Conservation (phyloP, 2,888 invertebrate species). For the Cosmia pyralina region DNA sequence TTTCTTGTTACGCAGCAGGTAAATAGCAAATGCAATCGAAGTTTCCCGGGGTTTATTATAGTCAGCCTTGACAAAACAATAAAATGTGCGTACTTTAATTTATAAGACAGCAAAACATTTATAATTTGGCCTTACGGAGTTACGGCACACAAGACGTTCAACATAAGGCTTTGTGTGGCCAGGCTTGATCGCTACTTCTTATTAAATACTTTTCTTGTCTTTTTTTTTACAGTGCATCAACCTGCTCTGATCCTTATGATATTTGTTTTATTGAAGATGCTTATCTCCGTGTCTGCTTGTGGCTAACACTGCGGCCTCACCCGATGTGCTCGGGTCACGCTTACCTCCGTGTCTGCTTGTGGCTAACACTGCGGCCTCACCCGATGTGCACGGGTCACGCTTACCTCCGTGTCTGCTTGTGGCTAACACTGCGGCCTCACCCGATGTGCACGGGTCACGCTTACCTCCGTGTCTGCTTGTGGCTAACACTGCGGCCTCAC, state of each 20-base stretch:
- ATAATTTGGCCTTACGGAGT: background rate
- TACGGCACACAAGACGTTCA: background rate
- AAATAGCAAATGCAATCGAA: background rate
- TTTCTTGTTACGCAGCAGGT: background rate
- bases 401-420: too few relatives aligned
- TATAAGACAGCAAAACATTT: background rate
- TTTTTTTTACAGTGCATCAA: background rate
- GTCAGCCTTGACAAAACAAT: background rate
- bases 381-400: too few relatives aligned
- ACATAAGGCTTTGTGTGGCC: background rate
- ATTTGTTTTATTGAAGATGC: too few relatives aligned
- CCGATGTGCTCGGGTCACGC: too few relatives aligned
- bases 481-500: too few relatives aligned
- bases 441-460: too few relatives aligned
- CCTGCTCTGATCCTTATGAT: background rate
- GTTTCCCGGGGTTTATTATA: background rate
- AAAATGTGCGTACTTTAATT: background rate
- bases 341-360: too few relatives aligned
- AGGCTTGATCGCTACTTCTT: background rate
- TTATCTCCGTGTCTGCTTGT: too few relatives aligned
- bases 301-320: too few relatives aligned
- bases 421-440: too few relatives aligned
- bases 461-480: too few relatives aligned
- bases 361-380: too few relatives aligned
- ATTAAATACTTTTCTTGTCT: background rate